Base-by-base conservation (phyloP, 2,113 vertebrate species). In the Trogon melanurus region DNA sequence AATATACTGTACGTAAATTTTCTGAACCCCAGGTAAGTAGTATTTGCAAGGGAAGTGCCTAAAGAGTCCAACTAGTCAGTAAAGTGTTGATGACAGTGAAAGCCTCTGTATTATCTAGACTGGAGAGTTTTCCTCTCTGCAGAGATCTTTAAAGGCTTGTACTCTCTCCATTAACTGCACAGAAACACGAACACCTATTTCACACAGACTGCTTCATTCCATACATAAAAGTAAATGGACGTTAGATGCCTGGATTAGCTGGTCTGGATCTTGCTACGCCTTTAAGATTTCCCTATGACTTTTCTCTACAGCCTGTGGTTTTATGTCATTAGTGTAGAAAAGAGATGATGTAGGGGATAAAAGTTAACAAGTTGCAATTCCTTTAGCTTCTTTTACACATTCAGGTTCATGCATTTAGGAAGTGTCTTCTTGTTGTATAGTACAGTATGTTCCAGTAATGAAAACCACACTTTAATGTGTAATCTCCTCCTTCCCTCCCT, bases 221-320 rank as follows among this genome's bases (percentile, higher is more conserved):
- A 23, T 58, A 60, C 53, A 78, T 88, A 86, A 92, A 96, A 94
- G n/a, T 67, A 90, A 86, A 94, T 88, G 85, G 47, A 30, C 2
- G 1, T 80, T 79, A 44, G 79, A 86, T 45, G 56, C 16, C 32
- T 32, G 13, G 64, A 74, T 62, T 70, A 34, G 32, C 16, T 6
- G 30, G 22, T 78, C 51, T 62, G 69, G 56, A 57, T 78, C 13
- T 1, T 15, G 22, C 60, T 36, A 51, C 1, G 4, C 7, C 27
- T 96, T 83, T 47, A 34, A 6, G 45, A 57, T 65, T 95, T 87
- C 58, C 30, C 5, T 4, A 11, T 11, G 36, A 65, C 60, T 71
- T 6, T 60, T 79, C 53, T 53, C 65, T 57, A 13, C 51, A 85
- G 47, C 13, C 27, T 53, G 18, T 53, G 25, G 11, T 38, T 80